A percentile compares a stretch with the other conserved stretches of the same genome.
These are phyloP conservation scores for Botia kubotai DNA, from an alignment of 2,797 vertebrate species.

Conservation along the genomic window DNA sequence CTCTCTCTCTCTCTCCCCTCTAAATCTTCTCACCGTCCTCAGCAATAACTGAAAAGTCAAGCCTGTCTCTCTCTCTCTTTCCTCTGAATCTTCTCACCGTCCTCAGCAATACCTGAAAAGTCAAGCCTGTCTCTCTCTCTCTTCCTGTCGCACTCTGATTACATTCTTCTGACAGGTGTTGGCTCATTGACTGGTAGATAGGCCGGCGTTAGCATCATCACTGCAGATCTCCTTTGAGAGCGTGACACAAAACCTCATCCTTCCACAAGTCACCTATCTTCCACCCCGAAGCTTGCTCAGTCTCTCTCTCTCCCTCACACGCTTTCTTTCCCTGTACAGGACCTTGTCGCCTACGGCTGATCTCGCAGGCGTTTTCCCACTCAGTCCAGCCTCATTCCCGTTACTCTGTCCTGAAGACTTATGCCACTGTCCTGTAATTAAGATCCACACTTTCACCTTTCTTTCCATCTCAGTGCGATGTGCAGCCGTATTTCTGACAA, in stretches of 20 bases:
- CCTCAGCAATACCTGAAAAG: conserved; percentile 16
- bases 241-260: conserved; percentile 40
- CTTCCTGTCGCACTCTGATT: conserved; percentile 47
- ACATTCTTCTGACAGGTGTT: conserved; percentile 63
- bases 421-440: conserved; percentile 54
- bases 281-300: conserved; percentile 48
- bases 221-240: conserved; percentile 68
- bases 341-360: conserved; percentile 54
- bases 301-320: not conserved
- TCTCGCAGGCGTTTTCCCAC: conserved; percentile 38
- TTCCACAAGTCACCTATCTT: conserved; percentile 72
- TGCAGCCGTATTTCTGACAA: conserved; percentile 41
- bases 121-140: conserved; percentile 21
- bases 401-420: conserved; percentile 26
- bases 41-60: conserved; percentile 12
- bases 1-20: conserved; percentile 11
- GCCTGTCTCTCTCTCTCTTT: conserved; percentile 26
- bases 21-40: conserved; percentile 8
- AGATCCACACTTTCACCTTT: conserved; percentile 35
- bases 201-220: conserved; percentile 72
- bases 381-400: conserved; percentile 16
- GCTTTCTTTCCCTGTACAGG: conserved; percentile 6
- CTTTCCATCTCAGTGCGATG: conserved; percentile 14
- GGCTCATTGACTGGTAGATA: conserved; percentile 68
- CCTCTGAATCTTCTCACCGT: not conserved